Evolutionary conservation across 2,113 vertebrate species (phyloP).

Genomic region (Tenrec ecaudatus): DNA sequence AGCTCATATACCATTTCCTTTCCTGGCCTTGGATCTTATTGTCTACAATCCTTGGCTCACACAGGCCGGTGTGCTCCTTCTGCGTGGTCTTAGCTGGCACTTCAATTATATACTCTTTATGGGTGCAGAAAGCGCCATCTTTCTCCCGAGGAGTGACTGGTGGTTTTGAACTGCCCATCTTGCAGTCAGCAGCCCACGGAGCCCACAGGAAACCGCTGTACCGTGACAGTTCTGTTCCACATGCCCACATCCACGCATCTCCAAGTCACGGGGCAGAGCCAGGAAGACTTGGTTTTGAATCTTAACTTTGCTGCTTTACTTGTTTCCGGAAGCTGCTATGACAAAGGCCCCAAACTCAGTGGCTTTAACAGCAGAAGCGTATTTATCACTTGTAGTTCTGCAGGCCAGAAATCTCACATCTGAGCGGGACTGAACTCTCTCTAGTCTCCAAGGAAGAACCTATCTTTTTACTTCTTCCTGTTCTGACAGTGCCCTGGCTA

Average conservation of each 20-base stretch:
- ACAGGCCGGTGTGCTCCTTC: too few species aligned
- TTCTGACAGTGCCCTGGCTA: too few species aligned
- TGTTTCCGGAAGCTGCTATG: background rate
- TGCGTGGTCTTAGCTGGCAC: too few species aligned
- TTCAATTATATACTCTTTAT: too few species aligned
- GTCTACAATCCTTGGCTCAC: too few species aligned
- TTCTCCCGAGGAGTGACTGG: too few species aligned
- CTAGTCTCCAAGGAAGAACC: background rate
- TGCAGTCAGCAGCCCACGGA: background rate
- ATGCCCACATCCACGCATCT: background rate
- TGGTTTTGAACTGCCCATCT: too few species aligned
- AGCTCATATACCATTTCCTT: too few species aligned
- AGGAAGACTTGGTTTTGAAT: background rate
- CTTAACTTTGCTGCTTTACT: background rate
- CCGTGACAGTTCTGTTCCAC: background rate
- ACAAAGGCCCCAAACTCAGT: background rate
- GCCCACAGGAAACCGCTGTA: too few species aligned
- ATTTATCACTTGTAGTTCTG: background rate
- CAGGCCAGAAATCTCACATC: background rate
- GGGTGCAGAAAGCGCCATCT: too few species aligned
- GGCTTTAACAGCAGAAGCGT: background rate
- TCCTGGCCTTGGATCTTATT: too few species aligned
- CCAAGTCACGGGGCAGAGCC: background rate
- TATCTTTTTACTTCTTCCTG: background rate
- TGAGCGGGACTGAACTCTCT: background rate